These are phyloP conservation scores for Athene cunicularia DNA, from an alignment of 2,113 vertebrate species.

Conservation along the genomic window DNA sequence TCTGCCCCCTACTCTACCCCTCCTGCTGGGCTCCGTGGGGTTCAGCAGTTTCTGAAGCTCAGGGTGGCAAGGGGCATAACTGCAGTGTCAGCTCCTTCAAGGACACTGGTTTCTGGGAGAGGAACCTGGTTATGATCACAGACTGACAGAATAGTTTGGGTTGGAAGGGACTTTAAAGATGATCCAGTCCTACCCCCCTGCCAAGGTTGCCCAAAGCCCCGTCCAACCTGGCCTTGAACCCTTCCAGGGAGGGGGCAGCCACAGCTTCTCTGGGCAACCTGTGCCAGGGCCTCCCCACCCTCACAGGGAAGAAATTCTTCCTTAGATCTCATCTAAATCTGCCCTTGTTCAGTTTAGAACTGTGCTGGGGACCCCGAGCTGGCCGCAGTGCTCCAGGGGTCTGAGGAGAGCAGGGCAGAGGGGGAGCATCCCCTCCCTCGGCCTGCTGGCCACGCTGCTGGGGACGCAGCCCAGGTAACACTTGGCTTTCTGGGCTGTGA, in stretches of 20 bases:
- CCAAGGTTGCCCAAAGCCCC: accelerated
- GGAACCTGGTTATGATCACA: neutral
- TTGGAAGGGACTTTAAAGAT: neutral
- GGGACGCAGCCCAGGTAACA: neutral
- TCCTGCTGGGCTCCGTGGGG: neutral
- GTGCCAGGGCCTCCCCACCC: too few relatives aligned
- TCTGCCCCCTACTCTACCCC: neutral
- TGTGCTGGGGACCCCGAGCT: too few relatives aligned
- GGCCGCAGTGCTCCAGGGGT: too few relatives aligned
- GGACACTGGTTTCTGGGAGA: neutral
- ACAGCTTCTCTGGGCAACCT: too few relatives aligned
- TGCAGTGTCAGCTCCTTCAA: neutral
- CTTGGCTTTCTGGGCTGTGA: neutral
- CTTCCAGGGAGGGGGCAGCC: too few relatives aligned
- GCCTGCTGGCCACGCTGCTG: neutral
- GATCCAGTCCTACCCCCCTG: neutral
- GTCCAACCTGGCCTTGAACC: neutral
- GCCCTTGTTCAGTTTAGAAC: too few relatives aligned
- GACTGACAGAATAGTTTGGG: neutral
- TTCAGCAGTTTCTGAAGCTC: neutral
- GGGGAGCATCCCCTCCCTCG: neutral
- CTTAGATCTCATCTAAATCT: too few relatives aligned
- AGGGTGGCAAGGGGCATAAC: accelerated
- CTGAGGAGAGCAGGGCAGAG: neutral
- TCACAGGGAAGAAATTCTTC: too few relatives aligned